Conservation (phyloP, 1,140 invertebrate species). For the Eupeodes corollae region DNA sequence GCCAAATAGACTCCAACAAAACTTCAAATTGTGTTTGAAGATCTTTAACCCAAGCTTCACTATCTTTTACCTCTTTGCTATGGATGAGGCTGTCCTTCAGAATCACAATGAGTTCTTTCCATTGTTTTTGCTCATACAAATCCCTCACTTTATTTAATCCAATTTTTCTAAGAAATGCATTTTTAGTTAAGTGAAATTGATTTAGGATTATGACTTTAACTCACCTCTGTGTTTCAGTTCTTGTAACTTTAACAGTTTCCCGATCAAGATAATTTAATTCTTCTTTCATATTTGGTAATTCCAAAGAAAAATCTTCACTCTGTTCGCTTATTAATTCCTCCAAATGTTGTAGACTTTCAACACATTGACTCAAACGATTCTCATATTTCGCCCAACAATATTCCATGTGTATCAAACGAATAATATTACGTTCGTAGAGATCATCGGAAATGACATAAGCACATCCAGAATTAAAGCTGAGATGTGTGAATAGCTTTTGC, state of each 20-base stretch:
- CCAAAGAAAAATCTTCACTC: conserved; percentile 3
- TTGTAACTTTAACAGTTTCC: conserved; percentile 10
- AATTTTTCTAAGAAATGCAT: conserved; percentile 2
- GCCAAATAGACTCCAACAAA: conserved; percentile 62
- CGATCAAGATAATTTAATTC: conserved; percentile 6
- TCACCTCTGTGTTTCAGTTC: conserved; percentile 14
- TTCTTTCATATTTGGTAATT: conserved; percentile 9
- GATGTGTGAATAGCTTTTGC: conserved; percentile 8
- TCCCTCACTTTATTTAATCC: conserved; percentile 40
- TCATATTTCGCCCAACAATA: conserved; percentile 4
- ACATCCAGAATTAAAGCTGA: conserved; percentile 6
- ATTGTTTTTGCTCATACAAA: conserved; percentile 49
- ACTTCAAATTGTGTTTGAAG: conserved; percentile 42
- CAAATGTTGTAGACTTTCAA: conserved; percentile 7
- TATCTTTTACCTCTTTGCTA: conserved; percentile 42
- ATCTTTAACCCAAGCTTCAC: conserved; percentile 36
- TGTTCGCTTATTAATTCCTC: conserved; percentile 2
- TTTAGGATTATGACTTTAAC: neutral
- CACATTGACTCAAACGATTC: conserved; percentile 4
- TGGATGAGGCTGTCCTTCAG: conserved; percentile 45
- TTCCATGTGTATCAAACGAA: conserved; percentile 8
- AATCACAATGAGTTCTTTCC: conserved; percentile 51
- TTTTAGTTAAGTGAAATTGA: too few relatives aligned
- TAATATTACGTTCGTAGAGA: neutral
- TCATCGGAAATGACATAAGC: conserved; percentile 2